Percentiles rank a stretch among this genome's conserved stretches.
These are phyloP conservation scores for Melieria crassipennis DNA, from an alignment of 2,888 invertebrate genomes.

Conservation along the genomic window DNA sequence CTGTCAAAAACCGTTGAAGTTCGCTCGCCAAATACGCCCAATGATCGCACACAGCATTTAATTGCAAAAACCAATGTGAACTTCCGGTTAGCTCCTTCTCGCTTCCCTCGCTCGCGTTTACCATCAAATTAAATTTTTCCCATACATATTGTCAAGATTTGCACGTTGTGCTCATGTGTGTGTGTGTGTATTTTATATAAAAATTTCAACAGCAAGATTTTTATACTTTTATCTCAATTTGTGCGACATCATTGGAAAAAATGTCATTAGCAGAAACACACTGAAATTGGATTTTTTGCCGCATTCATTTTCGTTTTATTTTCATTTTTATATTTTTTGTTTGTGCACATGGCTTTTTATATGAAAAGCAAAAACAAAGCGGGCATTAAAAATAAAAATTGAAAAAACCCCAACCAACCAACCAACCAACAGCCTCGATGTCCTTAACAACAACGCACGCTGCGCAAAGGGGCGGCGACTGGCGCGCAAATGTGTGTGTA, in stretches of 20 bases:
- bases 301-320: not conserved
- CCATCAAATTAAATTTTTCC: too few relatives aligned
- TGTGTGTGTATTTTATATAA: too few relatives aligned
- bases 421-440: not conserved
- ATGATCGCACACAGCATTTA: too few relatives aligned
- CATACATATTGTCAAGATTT: too few relatives aligned
- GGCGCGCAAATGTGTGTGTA: not conserved
- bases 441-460: not conserved
- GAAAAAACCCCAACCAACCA: not conserved
- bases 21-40: too few relatives aligned
- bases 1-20: too few relatives aligned
- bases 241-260: conserved; percentile 56
- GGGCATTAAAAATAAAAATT: not conserved
- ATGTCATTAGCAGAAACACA: conserved; percentile 55
- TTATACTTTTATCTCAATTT: conserved; percentile 13
- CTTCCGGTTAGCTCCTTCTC: too few relatives aligned
- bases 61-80: too few relatives aligned
- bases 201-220: conserved; percentile 3
- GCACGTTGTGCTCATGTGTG: too few relatives aligned
- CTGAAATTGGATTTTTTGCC: conserved; percentile 52
- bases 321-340: not conserved
- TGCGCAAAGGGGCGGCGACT: not conserved
- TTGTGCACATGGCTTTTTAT: not conserved
- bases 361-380: not conserved
- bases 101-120: too few relatives aligned